Conservation (phyloP, 1,140 invertebrate genomes). For the Coenobita brevimanus region DNA sequence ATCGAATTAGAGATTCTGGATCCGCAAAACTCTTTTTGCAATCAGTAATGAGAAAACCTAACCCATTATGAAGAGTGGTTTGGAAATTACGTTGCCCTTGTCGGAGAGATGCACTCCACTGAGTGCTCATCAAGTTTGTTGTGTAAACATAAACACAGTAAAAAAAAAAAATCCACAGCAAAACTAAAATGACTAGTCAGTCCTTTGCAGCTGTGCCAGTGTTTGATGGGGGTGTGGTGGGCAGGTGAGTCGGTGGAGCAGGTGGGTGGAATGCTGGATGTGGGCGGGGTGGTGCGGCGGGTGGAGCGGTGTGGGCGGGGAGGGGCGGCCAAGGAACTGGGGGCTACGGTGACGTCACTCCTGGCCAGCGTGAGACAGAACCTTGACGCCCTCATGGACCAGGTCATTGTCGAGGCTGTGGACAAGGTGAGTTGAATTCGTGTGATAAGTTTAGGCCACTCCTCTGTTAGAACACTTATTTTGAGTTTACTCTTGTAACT, state of each 20-base stretch:
- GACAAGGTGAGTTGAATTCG: slow-evolving; percentile 23
- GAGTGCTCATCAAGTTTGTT: too few relatives aligned
- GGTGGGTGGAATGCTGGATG: not conserved
- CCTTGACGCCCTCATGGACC: slow-evolving; percentile 3
- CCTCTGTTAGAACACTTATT: too few relatives aligned
- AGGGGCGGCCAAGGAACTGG: not conserved
- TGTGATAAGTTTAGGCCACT: too few relatives aligned
- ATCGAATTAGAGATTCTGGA: not conserved
- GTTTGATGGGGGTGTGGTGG: not conserved
- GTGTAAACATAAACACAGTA: too few relatives aligned
- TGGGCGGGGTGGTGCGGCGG: not conserved
- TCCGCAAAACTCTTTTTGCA: too few relatives aligned
- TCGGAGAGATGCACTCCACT: too few relatives aligned
- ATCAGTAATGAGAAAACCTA: too few relatives aligned
- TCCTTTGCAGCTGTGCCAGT: not conserved
- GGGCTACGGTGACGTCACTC: not conserved
- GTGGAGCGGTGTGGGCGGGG: not conserved
- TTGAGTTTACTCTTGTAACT: too few relatives aligned
- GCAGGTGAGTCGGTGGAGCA: not conserved
- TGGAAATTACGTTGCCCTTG: too few relatives aligned
- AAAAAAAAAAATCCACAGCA: too few relatives aligned
- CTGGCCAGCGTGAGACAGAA: slow-evolving; percentile 9
- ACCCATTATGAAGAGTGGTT: too few relatives aligned
- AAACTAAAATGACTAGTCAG: too few relatives aligned
- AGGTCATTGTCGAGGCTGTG: not conserved